phyloP scores from a whole-genome alignment of 2,797 vertebrate species.

The Lophotriccus pileatus region DNA sequence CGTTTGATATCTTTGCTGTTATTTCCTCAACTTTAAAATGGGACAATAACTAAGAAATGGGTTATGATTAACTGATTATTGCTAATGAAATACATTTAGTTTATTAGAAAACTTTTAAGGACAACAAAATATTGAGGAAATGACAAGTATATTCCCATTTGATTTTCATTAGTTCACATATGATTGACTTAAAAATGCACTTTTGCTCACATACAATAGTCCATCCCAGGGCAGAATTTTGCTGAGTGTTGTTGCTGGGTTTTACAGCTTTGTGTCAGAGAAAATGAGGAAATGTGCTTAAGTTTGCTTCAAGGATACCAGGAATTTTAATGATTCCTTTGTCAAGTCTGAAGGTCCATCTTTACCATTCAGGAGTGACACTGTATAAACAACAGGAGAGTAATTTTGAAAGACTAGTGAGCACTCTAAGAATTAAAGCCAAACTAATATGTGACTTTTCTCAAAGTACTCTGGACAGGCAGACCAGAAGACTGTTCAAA shows the following conservation, averaged over 20 bases:
- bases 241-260: background rate
- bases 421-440: slow-evolving; percentile 47
- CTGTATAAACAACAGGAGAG: slow-evolving; percentile 39
- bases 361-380: background rate
- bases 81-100: background rate
- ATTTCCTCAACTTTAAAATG: background rate
- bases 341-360: slow-evolving; percentile 28
- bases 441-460: background rate
- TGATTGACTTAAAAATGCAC: background rate
- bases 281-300: background rate
- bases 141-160: background rate
- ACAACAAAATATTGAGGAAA: slow-evolving; percentile 1
- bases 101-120: background rate
- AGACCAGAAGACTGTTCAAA: slow-evolving; percentile 9
- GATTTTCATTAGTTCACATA: background rate
- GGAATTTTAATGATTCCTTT: slow-evolving; percentile 71
- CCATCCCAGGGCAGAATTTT: background rate
- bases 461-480: background rate
- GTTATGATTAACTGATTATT: background rate
- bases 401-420: slow-evolving; percentile 28
- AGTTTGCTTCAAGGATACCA: slow-evolving; percentile 43
- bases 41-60: background rate
- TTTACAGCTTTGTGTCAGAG: background rate
- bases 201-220: background rate
- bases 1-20: background rate